Conservation (phyloP, 2,113 vertebrate genomes). For the Furnarius figulus region DNA sequence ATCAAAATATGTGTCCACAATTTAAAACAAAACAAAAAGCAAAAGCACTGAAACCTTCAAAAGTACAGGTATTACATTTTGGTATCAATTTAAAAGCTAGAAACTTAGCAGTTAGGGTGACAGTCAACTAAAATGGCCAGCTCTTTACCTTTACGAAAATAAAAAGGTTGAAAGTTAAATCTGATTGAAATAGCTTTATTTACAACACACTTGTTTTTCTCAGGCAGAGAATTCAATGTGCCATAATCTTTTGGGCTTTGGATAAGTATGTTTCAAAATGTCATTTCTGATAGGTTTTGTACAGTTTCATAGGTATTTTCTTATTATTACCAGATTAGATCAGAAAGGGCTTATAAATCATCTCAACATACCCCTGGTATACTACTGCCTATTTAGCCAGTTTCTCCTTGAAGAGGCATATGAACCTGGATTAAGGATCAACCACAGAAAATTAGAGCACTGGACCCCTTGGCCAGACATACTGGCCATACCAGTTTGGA, state of each 20-base stretch:
- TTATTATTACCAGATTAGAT: neutral
- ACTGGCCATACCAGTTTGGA: accelerated
- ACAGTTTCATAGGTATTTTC: neutral
- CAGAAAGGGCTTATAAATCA: neutral
- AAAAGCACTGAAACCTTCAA: neutral
- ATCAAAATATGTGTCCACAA: neutral
- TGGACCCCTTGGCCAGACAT: neutral
- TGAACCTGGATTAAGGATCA: neutral
- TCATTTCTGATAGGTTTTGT: neutral
- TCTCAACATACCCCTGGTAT: neutral
- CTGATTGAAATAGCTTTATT: neutral
- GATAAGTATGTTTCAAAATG: neutral
- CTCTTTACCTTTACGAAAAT: neutral
- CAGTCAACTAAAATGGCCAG: neutral
- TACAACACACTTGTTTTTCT: neutral
- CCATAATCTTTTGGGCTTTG: neutral
- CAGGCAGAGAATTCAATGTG: neutral
- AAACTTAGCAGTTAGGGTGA: neutral
- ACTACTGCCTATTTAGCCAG: neutral
- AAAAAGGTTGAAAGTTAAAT: neutral
- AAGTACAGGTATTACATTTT: neutral
- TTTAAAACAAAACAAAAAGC: neutral
- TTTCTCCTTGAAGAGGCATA: neutral
- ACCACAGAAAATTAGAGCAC: too few relatives aligned
- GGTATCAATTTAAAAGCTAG: neutral